Evolutionary conservation across 2,113 vertebrate species (phyloP), one percentile per base, ranked within the genome.

Genomic region (Mus pahari): DNA sequence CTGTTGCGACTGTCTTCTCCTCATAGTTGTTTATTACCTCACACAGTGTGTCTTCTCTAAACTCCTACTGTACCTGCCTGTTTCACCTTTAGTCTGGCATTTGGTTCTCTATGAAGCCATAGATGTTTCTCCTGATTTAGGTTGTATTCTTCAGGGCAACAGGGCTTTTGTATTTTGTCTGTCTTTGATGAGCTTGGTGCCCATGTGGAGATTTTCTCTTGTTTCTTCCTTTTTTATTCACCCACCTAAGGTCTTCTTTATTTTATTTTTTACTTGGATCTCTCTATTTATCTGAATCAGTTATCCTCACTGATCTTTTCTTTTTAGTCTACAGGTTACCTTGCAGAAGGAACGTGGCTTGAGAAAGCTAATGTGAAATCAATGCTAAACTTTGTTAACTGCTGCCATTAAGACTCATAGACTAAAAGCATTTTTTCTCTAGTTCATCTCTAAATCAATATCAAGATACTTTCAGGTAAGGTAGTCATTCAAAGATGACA

Each of bases 381-480:
- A 96, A 20, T 33, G 24, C n/a, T 90, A 74, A 90, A 88, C 87
- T 96, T 93, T 95, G 9, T 90, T 96, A 89, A 1, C 66, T 86
- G 24, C 39, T 92, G n/a, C 74, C 82, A 26, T 73, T n/a, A 94
- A 71, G 45, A 87, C 90, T 90, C 95, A 16, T 95, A 94, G 16
- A 89, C 91, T 74, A n/a, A 62, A 48, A 91, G 33, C 70, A 90
- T 62, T 89, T 36, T 60, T 71, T 81, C 60, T 60, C 75, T 87
- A 48, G 28, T 90, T 93, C 5, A 75, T 28, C 48, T 86, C 5
- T 81, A 94, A 73, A 83, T 87, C 94, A 86, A 58, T 90, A 55
- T 26, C 14, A 86, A 92, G 70, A 87, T 77, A 96, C 93, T 95
- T 96, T 94, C 93, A 97, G 74, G 68, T 97, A 95, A 94, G 77